These are phyloP conservation scores for Hycleus cichorii DNA, from an alignment of 1,140 invertebrate genomes.

Conservation along the genomic window DNA sequence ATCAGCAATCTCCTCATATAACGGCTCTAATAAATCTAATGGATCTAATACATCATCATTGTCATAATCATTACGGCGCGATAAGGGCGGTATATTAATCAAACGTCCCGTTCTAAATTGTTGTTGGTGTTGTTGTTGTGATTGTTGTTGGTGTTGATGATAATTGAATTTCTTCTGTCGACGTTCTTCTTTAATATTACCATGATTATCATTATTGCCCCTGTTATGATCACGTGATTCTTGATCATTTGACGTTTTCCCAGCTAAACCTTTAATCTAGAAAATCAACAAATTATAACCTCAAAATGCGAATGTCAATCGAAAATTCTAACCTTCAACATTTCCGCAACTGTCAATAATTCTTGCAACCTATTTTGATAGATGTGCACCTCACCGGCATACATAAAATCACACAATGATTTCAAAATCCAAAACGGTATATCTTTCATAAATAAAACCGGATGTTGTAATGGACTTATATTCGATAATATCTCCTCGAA, in stretches of 20 bases:
- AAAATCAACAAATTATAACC: conserved; percentile 8
- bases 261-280: conserved; percentile 37
- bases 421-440: conserved; percentile 48
- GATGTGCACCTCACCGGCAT: conserved; percentile 49
- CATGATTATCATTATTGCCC: not conserved
- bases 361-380: conserved; percentile 40
- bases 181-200: conserved; percentile 6
- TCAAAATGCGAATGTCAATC: conserved; percentile 4
- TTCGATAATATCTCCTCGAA: conserved; percentile 54
- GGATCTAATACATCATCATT: conserved; percentile 27
- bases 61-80: conserved; percentile 1
- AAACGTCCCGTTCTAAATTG: conserved; percentile 1
- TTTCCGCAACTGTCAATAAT: conserved; percentile 42
- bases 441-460: conserved; percentile 57
- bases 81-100: not conserved
- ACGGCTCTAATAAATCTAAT: conserved; percentile 27
- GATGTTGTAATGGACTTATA: conserved; percentile 53
- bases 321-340: conserved; percentile 38
- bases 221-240: not conserved
- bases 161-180: conserved; percentile 5
- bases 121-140: not conserved
- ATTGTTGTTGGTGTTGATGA: not conserved
- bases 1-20: conserved; percentile 31
- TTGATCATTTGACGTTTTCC: conserved; percentile 8
- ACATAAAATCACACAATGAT: conserved; percentile 52